Evolutionary conservation across 2,888 invertebrate genomes (phyloP), one percentile per base, ranked within the genome.

Genomic region (Lysandra bellargus): DNA sequence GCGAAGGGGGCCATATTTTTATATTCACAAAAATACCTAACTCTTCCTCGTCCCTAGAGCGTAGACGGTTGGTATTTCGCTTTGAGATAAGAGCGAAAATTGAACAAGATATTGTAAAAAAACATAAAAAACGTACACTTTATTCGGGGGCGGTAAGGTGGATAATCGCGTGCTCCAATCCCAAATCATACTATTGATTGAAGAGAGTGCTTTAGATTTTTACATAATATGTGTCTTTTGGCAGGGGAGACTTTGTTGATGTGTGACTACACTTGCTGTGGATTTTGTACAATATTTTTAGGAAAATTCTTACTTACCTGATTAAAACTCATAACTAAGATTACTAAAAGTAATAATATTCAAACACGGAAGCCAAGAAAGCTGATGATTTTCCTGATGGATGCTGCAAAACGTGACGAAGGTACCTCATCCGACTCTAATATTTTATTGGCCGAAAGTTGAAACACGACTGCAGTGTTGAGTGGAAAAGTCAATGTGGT

Each of bases 1-100:
- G 92, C 93, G 93, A 92, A 93, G 92, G 91, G 93, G 94, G 94
- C 92, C 93, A 91, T 92, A 93, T 94, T 94, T 94, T 94, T 89
- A 93, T 93, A 93, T 93, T 93, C 93, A 92, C 90, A 92, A 93
- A 84, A 92, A 83, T 74, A 92, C 91, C 89, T 89, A 93, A 93
- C 93, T 92, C 93, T 93, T 93, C 91, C 89, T 83, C 86, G 83
- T 86, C 86, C 91, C 91, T 89, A 84, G 81, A 83, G 83, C 89
- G 83, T 87, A 80, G 80, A 81, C 80, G 79, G 79, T 83, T 79
- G 83, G 85, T 87, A 83, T 90, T 85, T 80, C 80, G 82, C 89
- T 81, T 87, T 82, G 86, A 82, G 83, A 85, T 89, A 92, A 87
- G 90, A 87, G 81, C 82, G 85, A 89, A 87, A 89, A 87, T 91